Percentiles rank a stretch among this genome's conserved stretches.
These are phyloP conservation scores for Mustela lutreola DNA, from an alignment of 2,113 vertebrate genomes.

Conservation along the genomic window DNA sequence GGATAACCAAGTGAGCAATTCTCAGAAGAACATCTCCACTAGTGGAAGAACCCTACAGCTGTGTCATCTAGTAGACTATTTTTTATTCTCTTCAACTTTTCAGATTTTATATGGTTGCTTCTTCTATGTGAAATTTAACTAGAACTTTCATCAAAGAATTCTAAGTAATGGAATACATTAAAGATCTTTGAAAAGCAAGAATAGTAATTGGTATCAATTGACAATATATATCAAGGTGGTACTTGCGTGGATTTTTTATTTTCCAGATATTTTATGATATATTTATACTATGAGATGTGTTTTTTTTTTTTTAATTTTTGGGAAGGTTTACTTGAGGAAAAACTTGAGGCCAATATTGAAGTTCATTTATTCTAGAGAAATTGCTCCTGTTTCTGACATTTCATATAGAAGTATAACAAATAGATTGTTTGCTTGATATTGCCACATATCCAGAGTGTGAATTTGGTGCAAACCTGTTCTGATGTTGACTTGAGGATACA, in stretches of 20 bases:
- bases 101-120: background rate
- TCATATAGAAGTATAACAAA: background rate
- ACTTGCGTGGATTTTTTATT: background rate
- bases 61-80: background rate
- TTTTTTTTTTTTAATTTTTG: background rate
- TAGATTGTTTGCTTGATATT: background rate
- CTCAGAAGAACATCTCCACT: background rate
- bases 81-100: background rate
- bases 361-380: background rate
- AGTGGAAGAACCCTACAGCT: background rate
- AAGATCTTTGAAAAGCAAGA: background rate
- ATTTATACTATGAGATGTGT: background rate
- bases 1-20: background rate
- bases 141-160: background rate
- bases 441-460: background rate
- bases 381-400: background rate
- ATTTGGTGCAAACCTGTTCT: background rate
- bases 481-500: background rate
- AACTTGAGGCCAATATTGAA: background rate
- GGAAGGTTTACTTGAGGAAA: background rate
- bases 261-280: background rate
- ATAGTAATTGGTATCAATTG: background rate
- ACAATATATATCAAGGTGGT: background rate
- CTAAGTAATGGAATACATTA: background rate
- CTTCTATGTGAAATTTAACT: background rate